Percentiles rank a stretch among this genome's conserved stretches.
Evolutionary conservation across 2,113 vertebrate genomes (phyloP).

Genomic region (Todiramphus saurophagus): DNA sequence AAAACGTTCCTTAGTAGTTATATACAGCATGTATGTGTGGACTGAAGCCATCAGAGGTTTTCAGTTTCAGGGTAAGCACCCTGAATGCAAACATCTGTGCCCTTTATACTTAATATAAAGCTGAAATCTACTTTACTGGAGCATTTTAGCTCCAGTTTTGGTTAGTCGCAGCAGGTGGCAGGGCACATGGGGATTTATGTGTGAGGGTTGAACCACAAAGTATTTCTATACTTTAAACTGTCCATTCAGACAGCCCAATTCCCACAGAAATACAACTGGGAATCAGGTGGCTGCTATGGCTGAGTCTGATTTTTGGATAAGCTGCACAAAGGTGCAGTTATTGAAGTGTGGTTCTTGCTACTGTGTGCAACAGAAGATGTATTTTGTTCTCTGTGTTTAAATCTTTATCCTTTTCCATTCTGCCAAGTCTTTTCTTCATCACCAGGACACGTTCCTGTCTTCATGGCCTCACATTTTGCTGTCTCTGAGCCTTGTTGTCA

Average conservation of each 20-base stretch:
- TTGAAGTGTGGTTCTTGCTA: not conserved
- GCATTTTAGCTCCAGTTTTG: not conserved
- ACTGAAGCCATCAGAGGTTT: not conserved
- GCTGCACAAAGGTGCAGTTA: not conserved
- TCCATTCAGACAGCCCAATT: not conserved
- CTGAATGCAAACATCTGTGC: not conserved
- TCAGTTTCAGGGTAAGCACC: not conserved
- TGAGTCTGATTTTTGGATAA: not conserved
- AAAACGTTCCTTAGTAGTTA: not conserved
- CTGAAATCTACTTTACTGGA: not conserved
- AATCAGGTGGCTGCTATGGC: not conserved
- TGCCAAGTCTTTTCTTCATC: not conserved
- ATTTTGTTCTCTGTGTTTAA: not conserved
- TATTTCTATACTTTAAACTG: not conserved
- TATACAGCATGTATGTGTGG: rapidly evolving
- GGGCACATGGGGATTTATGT: not conserved
- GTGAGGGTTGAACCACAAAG: not conserved
- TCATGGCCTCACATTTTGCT: not conserved
- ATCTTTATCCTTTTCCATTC: not conserved
- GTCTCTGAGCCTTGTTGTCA: not conserved
- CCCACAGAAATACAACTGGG: not conserved
- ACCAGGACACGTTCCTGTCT: not conserved
- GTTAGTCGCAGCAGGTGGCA: constrained; percentile 22
- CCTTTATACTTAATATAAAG: not conserved
- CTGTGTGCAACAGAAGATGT: not conserved